Percentiles rank a stretch among this genome's conserved stretches.
Conservation (phyloP, 2,888 invertebrate genomes). For the Koerneria pararmatus region DNA sequence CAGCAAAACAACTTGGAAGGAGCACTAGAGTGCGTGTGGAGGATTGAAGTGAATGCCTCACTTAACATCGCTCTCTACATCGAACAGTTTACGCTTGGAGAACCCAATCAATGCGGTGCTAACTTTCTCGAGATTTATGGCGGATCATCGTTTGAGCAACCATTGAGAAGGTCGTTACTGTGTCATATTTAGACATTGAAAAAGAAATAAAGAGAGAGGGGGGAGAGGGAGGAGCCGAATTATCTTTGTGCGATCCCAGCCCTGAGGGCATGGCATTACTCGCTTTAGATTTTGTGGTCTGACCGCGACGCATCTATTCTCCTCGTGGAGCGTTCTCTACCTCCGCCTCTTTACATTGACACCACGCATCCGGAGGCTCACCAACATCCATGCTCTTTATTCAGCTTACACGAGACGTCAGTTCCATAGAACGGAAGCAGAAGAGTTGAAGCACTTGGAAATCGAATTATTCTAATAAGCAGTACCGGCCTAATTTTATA, state of each 20-base stretch:
- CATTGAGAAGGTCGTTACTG: conserved; percentile 32
- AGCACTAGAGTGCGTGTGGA: conserved; percentile 52
- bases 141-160: conserved; percentile 47
- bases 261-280: not conserved
- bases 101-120: conserved; percentile 54
- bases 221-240: not conserved
- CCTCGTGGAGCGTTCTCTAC: conserved; percentile 35
- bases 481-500: no score
- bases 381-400: conserved; percentile 33
- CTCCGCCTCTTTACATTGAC: conserved; percentile 36
- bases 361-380: conserved; percentile 29
- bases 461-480: no score
- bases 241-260: not conserved
- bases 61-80: conserved; percentile 45
- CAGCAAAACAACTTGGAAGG: conserved; percentile 32
- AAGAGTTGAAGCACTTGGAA: no score
- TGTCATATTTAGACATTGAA: not conserved
- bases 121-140: conserved; percentile 57
- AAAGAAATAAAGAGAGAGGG: not conserved
- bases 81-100: conserved; percentile 45
- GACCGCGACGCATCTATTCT: conserved; percentile 37
- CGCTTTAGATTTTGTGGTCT: conserved; percentile 42
- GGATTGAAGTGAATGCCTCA: conserved; percentile 33
- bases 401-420: conserved; percentile 38
- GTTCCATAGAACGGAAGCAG: no score